phyloP scores from a whole-genome alignment of 2,888 invertebrate species.

The Eilema caniola region DNA sequence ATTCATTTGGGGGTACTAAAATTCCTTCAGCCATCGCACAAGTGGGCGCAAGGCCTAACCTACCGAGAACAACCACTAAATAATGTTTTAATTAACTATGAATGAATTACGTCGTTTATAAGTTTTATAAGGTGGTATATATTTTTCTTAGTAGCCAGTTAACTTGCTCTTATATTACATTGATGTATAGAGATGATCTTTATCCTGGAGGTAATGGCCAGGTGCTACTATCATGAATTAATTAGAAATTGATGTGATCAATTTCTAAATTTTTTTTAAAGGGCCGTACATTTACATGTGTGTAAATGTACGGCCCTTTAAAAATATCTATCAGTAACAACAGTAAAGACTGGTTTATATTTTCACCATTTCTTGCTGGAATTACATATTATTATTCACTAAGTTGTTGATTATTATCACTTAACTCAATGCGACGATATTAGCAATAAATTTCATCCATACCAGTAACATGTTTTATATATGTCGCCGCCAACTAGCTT shows the following conservation, averaged over 20 bases:
- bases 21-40: not conserved
- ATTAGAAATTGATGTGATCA: not conserved
- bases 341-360: too few species aligned
- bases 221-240: not conserved
- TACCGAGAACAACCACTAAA: conserved; percentile 8
- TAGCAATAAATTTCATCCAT: too few species aligned
- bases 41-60: not conserved
- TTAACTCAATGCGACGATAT: too few species aligned
- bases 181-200: not conserved
- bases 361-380: too few species aligned
- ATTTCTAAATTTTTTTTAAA: too few species aligned
- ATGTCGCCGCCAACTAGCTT: too few species aligned
- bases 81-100: conserved; percentile 29
- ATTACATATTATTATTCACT: too few species aligned
- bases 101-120: not conserved
- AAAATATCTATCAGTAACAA: too few species aligned
- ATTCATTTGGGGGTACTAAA: not conserved
- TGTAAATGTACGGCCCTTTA: too few species aligned
- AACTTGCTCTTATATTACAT: not conserved
- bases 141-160: not conserved
- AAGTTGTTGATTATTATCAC: too few species aligned
- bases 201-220: not conserved
- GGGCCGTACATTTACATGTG: too few species aligned
- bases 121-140: not conserved
- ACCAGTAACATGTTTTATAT: too few species aligned